Percentiles rank a stretch among this genome's conserved stretches.
These are phyloP conservation scores for Dermolepida albohirtum DNA, from an alignment of 2,888 invertebrate species.

Conservation along the genomic window DNA sequence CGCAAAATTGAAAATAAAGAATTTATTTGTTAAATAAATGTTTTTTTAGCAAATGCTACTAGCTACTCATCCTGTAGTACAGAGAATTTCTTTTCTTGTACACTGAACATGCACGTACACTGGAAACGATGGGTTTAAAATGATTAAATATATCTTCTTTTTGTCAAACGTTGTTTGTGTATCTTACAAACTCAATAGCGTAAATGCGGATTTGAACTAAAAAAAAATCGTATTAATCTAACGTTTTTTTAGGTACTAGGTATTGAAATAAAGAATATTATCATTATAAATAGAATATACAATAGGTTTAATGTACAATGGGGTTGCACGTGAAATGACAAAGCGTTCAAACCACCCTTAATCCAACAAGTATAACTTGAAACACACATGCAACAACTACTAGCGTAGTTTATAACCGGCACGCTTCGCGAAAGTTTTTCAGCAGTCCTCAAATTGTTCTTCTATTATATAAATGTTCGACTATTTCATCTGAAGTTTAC, in stretches of 20 bases:
- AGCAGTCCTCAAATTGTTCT: constrained; percentile 28
- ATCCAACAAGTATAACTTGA: constrained; percentile 65
- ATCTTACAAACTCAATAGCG: not conserved
- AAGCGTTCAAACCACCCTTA: constrained; percentile 64
- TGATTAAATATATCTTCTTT: constrained; percentile 13
- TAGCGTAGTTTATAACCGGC: constrained; percentile 58
- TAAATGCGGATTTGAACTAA: constrained; percentile 8
- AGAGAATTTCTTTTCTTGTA: no score
- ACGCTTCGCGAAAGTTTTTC: constrained; percentile 55
- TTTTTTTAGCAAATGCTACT: no score
- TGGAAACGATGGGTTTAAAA: no score
- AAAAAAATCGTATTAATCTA: constrained; percentile 30
- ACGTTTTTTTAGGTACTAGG: constrained; percentile 42
- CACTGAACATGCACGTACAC: no score
- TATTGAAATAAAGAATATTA: constrained; percentile 59
- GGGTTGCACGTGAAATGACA: constrained; percentile 63
- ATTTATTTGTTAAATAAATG: no score
- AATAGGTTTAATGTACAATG: constrained; percentile 60
- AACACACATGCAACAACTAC: constrained; percentile 60
- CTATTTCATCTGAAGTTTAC: no score
- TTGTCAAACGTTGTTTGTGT: constrained; percentile 4
- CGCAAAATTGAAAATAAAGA: no score
- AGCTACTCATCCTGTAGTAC: no score
- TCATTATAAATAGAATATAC: constrained; percentile 60
- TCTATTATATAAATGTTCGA: no score